Conservation (phyloP, 2,797 vertebrate species). For the Clarias laeviceps region DNA sequence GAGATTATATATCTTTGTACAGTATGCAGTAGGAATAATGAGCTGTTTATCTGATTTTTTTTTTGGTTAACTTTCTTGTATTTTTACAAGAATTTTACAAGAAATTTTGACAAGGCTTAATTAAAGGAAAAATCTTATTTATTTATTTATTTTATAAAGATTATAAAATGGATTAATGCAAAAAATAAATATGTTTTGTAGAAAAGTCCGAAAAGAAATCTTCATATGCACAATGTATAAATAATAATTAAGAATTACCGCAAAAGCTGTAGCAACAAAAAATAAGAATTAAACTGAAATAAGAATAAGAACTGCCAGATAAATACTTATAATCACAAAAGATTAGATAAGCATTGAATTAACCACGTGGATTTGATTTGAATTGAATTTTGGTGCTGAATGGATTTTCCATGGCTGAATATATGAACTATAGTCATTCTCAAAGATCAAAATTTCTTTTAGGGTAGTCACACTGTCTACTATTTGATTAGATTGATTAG, state of each 20-base stretch:
- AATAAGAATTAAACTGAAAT: too few species aligned
- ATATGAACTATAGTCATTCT: background rate
- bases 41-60: background rate
- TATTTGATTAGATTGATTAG: background rate
- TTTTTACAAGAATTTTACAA: background rate
- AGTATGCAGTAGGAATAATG: background rate
- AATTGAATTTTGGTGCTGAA: background rate
- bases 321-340: background rate
- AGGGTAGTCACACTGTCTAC: background rate
- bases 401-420: background rate
- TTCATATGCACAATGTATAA: background rate
- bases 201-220: too few species aligned
- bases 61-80: background rate
- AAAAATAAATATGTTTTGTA: background rate
- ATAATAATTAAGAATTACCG: background rate
- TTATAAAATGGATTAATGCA: background rate
- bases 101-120: background rate
- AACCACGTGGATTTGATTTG: background rate
- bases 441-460: background rate
- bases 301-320: background rate
- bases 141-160: background rate
- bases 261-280: background rate
- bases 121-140: background rate
- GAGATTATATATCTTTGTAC: background rate
- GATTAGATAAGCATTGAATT: background rate